Evolutionary conservation across 2,888 invertebrate species (phyloP).

Genomic region (Saturnia japonica): DNA sequence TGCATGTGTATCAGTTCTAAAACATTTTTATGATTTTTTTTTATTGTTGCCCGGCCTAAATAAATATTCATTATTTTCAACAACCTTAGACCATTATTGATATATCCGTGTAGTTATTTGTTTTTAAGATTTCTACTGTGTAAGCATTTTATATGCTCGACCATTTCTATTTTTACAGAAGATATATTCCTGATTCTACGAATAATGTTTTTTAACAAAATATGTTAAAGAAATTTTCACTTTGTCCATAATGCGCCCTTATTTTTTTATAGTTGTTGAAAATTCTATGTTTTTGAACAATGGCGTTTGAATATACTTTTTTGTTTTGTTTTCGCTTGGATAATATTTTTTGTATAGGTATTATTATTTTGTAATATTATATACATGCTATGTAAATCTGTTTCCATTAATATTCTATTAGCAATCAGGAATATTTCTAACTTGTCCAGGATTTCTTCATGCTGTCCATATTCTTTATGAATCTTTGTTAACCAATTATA

Average conservation of each 20-base stretch:
- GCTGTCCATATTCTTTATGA: not conserved
- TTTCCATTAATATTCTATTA: not conserved
- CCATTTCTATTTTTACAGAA: not conserved
- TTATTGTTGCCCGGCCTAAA: not conserved
- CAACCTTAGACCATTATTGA: not conserved
- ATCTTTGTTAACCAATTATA: not conserved
- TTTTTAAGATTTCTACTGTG: not conserved
- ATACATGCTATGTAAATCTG: not conserved
- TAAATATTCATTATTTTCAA: not conserved
- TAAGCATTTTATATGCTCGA: too few relatives aligned
- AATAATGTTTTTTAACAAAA: not conserved
- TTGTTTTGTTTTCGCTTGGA: not conserved
- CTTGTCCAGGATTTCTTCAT: not conserved
- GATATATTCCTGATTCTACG: not conserved
- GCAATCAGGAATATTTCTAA: not conserved
- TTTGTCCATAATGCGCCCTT: not conserved
- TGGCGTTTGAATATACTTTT: not conserved
- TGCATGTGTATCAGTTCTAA: not conserved
- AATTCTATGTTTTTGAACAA: not conserved
- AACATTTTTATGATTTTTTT: not conserved
- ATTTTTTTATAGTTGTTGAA: not conserved
- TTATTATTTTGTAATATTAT: not conserved
- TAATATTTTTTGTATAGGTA: not conserved
- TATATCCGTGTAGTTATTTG: not conserved
- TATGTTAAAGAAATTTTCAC: not conserved